Base-by-base conservation (phyloP, 2,888 invertebrate genomes). In the Stenotaenia linearis region DNA sequence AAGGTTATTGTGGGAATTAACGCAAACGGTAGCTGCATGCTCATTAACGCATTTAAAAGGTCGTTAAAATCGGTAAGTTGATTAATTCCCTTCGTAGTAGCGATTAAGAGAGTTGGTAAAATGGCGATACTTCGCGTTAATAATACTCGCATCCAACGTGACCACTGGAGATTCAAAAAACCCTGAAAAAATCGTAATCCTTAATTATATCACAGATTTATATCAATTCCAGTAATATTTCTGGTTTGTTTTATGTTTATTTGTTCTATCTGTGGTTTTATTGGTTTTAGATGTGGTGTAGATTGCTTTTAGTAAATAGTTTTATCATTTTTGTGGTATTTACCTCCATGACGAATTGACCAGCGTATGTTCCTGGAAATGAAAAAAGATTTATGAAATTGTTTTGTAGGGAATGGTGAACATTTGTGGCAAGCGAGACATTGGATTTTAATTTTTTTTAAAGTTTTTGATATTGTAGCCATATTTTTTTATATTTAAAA, bases 91-190 rank as follows among this genome's bases (percentile, higher is more conserved):
- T 69, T 78, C 30, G 77, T 80, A 1, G 50, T 30, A 0, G 80
- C 81, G 18, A 92, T 88, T 81, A 90, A 90, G 83, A 93, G 91
- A 0, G 93, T 93, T 15, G 90, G 90, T 7, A 91, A 86, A 82
- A 96, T 95, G 30, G 96, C 96, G 83, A 96, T 92, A 6, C 91
- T 89, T 82, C 96, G 90, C 0, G 96, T 96, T 83, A 96, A 89
- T 23, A 95, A 87, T 0, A 96, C 94, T 84, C 96, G 88, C 86
- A 92, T 92, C 96, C 95, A 96, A 50, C 93, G 89, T 0, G 92
- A 90, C 95, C 95, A 95, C 83, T 91, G 91, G 18, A 95, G 88
- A 84, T 94, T 92, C 23, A 95, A 87, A 85, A 95, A 95, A 12
- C 95, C 95, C 89, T 89, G 81, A 30, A 45, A 78, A 74, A 61